Percentiles rank a stretch among this genome's conserved stretches.
These are phyloP conservation scores for Holothuria leucospilota DNA, from an alignment of 53 echinoderm and acorn worm species.

Conservation along the genomic window DNA sequence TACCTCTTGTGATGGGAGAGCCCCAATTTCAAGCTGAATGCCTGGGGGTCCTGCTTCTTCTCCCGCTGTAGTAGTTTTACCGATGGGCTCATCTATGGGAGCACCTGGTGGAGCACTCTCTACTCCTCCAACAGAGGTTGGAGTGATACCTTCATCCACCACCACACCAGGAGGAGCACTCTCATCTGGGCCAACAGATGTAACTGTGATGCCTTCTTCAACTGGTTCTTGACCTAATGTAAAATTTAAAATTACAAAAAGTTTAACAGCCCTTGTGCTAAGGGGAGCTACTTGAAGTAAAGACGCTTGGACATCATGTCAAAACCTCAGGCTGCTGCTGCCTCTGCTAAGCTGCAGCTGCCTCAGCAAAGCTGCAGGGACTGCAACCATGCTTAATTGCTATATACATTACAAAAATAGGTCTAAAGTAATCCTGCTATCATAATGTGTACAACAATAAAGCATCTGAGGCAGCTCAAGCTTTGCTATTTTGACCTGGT, in stretches of 20 bases:
- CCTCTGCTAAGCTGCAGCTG: too few species aligned
- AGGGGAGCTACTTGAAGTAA: not conserved
- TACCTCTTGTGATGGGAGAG: constrained; percentile 9
- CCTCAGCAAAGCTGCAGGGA: too few species aligned
- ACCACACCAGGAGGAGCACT: constrained; percentile 62
- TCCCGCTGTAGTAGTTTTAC: not conserved
- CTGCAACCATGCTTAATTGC: too few species aligned
- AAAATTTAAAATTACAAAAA: not conserved
- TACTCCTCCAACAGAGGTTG: constrained; percentile 45
- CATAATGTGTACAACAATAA: too few species aligned
- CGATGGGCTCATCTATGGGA: constrained; percentile 42
- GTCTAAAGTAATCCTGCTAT: too few species aligned
- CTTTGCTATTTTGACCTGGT: too few species aligned
- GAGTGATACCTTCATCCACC: constrained; percentile 73
- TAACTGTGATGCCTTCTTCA: constrained; percentile 71
- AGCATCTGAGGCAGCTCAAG: too few species aligned
- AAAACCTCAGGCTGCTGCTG: too few species aligned
- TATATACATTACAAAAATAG: too few species aligned
- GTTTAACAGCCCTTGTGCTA: too few species aligned
- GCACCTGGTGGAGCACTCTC: constrained; percentile 57
- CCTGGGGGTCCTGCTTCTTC: constrained; percentile 25
- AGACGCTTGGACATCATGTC: too few species aligned
- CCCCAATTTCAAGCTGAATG: constrained; percentile 13
- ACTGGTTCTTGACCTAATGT: constrained; percentile 27
- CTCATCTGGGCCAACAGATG: constrained; percentile 42